Conservation (phyloP, 2,797 vertebrate genomes). For the Presbytis comata region DNA sequence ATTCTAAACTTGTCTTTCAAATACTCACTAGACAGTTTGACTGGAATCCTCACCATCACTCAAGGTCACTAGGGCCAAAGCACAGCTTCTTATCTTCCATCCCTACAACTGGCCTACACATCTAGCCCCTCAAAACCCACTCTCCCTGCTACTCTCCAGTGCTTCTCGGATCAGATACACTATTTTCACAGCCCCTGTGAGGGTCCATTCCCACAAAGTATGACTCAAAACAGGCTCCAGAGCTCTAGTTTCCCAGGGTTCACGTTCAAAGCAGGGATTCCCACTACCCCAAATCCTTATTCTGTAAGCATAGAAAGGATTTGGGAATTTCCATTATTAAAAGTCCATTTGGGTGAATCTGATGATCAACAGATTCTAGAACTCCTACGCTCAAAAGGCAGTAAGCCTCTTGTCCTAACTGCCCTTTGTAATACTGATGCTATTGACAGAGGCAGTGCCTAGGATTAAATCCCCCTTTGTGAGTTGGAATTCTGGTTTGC, state of each 20-base stretch:
- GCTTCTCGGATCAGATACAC: background rate
- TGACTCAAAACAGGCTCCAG: background rate
- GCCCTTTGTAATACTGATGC: background rate
- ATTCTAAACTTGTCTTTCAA: background rate
- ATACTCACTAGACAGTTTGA: background rate
- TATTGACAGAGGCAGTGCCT: background rate
- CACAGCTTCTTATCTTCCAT: background rate
- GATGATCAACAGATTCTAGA: background rate
- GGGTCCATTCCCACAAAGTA: background rate
- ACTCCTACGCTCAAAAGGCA: background rate
- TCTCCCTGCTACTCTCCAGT: background rate
- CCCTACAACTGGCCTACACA: background rate
- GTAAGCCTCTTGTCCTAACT: background rate
- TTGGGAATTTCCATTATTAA: background rate
- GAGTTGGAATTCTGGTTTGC: background rate
- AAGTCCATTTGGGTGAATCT: background rate
- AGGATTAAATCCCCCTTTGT: background rate
- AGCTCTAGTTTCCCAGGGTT: background rate
- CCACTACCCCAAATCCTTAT: background rate
- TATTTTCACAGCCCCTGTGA: background rate
- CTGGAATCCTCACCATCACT: background rate
- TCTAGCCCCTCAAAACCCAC: fast-evolving
- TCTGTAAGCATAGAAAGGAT: background rate
- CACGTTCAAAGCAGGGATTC: background rate
- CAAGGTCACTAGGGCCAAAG: background rate